A percentile compares a stretch with the other conserved stretches of the same genome.
Evolutionary conservation across 2,888 invertebrate species (phyloP).

Genomic region (Epistrophe eligans): DNA sequence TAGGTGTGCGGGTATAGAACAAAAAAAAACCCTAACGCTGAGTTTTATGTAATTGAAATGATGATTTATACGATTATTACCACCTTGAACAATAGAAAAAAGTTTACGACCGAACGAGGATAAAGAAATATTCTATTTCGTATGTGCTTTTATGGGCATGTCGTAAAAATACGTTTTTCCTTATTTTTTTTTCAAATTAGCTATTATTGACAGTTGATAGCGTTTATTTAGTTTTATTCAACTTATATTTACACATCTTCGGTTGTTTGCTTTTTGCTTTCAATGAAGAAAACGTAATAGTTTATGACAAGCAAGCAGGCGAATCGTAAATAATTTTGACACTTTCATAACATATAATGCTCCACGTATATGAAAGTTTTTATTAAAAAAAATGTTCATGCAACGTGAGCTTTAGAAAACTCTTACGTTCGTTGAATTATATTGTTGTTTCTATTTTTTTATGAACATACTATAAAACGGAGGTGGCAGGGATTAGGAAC

Average conservation of each 20-base stretch:
- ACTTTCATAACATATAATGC: neutral
- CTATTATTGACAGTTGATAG: conserved; percentile 33
- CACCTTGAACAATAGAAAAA: conserved; percentile 54
- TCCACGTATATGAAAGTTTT: neutral
- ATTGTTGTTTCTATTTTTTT: too few relatives aligned
- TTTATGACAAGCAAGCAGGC: conserved; percentile 11
- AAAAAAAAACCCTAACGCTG: conserved; percentile 29
- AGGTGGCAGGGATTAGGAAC: too few relatives aligned
- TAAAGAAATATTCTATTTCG: conserved; percentile 37
- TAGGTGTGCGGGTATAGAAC: conserved; percentile 15
- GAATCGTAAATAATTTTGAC: conserved; percentile 29
- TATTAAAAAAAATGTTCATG: neutral
- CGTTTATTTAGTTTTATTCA: conserved; percentile 40
- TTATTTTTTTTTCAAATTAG: conserved; percentile 11
- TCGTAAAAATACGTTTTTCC: conserved; percentile 25
- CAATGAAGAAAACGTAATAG: conserved; percentile 25
- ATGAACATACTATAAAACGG: too few relatives aligned
- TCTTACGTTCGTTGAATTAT: too few relatives aligned
- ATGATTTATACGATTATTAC: conserved; percentile 71
- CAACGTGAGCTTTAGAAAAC: neutral
- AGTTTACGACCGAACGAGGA: conserved; percentile 7
- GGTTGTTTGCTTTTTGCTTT: conserved; percentile 6
- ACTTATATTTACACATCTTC: conserved; percentile 22
- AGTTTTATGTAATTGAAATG: conserved; percentile 74
- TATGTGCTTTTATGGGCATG: conserved; percentile 31